phyloP scores from a whole-genome alignment of 2,797 vertebrate species.

The Podargus strigoides region DNA sequence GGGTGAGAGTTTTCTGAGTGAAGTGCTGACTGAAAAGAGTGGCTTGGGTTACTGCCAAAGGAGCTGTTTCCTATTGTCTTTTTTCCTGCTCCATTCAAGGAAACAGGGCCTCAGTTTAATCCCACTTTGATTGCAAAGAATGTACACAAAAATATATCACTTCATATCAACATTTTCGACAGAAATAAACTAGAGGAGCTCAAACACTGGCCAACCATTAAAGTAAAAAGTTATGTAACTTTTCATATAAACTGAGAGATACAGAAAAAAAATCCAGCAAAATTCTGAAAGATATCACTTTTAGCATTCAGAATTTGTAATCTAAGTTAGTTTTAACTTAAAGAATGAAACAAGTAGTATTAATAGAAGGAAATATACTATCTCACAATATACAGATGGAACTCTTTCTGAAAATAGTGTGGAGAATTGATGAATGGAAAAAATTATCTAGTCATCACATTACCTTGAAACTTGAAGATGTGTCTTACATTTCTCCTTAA shows the following conservation, averaged over 20 bases:
- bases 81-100: not conserved
- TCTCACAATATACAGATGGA: not conserved
- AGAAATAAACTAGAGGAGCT: conserved; percentile 24
- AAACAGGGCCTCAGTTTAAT: conserved; percentile 33
- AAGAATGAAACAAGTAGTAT: not conserved
- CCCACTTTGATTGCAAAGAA: conserved; percentile 31
- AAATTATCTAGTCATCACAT: not conserved
- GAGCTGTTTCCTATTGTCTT: conserved; percentile 35
- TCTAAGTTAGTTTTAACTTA: not conserved
- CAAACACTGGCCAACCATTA: not conserved
- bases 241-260: not conserved
- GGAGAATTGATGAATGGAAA: not conserved
- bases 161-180: not conserved
- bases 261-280: not conserved
- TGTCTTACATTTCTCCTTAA: not conserved
- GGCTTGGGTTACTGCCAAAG: not conserved
- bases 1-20: not conserved
- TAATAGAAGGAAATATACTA: not conserved
- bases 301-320: not conserved
- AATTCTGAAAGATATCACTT: not conserved
- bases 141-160: conserved; percentile 27
- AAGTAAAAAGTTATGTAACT: not conserved
- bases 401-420: not conserved
- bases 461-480: not conserved
- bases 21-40: not conserved